Conservation (phyloP, 2,797 vertebrate species). For the Orestias chungarensis region DNA sequence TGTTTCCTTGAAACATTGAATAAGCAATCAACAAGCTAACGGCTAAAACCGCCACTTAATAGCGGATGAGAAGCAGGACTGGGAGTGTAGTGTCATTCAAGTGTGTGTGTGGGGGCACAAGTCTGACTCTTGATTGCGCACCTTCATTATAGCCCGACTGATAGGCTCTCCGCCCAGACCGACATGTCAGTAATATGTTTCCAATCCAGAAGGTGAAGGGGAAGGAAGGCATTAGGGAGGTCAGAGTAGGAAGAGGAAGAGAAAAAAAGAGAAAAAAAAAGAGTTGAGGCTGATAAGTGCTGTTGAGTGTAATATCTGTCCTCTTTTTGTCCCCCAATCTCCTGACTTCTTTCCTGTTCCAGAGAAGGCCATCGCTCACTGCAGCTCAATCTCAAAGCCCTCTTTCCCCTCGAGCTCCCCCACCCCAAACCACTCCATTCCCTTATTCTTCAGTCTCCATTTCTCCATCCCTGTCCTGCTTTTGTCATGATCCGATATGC, state of each 20-base stretch:
- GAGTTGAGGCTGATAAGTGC: slow-evolving; percentile 51
- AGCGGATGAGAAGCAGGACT: slow-evolving; percentile 42
- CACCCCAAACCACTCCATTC: background rate
- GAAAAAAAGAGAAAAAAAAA: slow-evolving; percentile 28
- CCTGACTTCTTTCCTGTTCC: slow-evolving; percentile 31
- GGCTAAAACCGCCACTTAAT: slow-evolving; percentile 25
- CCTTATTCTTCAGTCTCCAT: slow-evolving; percentile 19
- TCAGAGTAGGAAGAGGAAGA: slow-evolving; percentile 32
- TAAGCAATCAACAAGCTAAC: slow-evolving; percentile 21
- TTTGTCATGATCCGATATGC: slow-evolving; percentile 32
- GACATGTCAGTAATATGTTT: slow-evolving; percentile 66
- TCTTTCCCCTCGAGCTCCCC: slow-evolving; percentile 18
- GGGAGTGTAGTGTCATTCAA: slow-evolving; percentile 16
- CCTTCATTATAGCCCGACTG: slow-evolving; percentile 64
- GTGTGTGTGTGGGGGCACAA: slow-evolving; percentile 49
- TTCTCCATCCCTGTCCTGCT: slow-evolving; percentile 23
- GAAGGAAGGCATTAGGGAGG: slow-evolving; percentile 37
- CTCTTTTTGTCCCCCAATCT: slow-evolving; percentile 18
- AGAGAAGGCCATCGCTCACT: slow-evolving; percentile 24
- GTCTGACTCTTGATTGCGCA: slow-evolving; percentile 44
- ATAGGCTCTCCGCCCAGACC: slow-evolving; percentile 63
- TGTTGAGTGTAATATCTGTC: slow-evolving; percentile 41
- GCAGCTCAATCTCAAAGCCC: slow-evolving; percentile 38
- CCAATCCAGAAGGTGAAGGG: slow-evolving; percentile 40
- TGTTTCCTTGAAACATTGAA: slow-evolving; percentile 5